phyloP scores from a whole-genome alignment of 2,797 vertebrate species.

The Hemibagrus guttatus region DNA sequence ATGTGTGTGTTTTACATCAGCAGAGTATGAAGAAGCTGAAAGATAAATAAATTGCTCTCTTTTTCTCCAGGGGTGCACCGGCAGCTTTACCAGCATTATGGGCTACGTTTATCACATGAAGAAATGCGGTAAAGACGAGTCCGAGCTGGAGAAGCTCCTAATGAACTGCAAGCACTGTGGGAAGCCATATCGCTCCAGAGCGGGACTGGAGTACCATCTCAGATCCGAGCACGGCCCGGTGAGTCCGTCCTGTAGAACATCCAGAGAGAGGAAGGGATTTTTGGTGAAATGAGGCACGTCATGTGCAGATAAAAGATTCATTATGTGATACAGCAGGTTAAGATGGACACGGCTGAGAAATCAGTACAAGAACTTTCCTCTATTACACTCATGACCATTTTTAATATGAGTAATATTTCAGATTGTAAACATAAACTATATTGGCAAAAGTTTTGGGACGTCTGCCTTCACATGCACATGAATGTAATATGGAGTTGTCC shows the following conservation, averaged over 20 bases:
- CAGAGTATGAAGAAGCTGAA: neutral
- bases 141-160: constrained; percentile 89
- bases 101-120: constrained; percentile 91
- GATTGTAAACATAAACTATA: too few relatives aligned
- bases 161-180: constrained; percentile 90
- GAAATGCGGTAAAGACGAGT: constrained; percentile 91
- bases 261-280: neutral
- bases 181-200: constrained; percentile 88
- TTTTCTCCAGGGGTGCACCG: constrained; percentile 80
- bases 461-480: too few relatives aligned
- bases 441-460: too few relatives aligned
- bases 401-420: too few relatives aligned
- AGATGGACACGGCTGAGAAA: neutral
- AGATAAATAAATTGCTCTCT: neutral
- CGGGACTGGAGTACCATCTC: constrained; percentile 90
- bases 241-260: constrained; percentile 57
- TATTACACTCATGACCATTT: too few relatives aligned
- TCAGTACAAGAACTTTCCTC: neutral
- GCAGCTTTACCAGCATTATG: constrained; percentile 93
- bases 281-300: neutral
- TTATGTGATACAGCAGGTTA: neutral
- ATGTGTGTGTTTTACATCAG: neutral
- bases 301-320: neutral
- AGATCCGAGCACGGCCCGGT: constrained; percentile 89
- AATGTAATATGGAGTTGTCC: too few relatives aligned